These are phyloP conservation scores for Megalopta genalis DNA, from an alignment of 1,140 invertebrate species.

Conservation along the genomic window DNA sequence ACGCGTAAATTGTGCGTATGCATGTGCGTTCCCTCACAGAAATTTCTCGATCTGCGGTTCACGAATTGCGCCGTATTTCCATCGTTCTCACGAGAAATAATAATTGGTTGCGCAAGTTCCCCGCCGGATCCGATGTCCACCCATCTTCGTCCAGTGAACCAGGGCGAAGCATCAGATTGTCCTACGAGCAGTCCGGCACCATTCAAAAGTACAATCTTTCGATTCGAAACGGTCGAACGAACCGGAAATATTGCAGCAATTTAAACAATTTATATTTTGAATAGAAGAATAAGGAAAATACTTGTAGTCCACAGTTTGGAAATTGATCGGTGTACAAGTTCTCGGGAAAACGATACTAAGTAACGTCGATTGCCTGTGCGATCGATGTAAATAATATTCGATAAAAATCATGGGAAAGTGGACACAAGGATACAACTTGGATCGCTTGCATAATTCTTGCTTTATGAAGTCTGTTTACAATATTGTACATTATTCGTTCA, in stretches of 20 bases:
- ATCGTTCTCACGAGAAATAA: constrained; percentile 16
- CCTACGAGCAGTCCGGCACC: too few species aligned
- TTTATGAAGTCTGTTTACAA: constrained; percentile 45
- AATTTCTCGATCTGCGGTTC: constrained; percentile 22
- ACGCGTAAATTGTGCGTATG: constrained; percentile 28
- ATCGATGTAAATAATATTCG: not conserved
- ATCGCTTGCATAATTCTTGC: constrained; percentile 28
- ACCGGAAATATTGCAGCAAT: too few species aligned
- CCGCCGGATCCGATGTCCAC: not conserved
- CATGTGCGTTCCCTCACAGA: constrained; percentile 4
- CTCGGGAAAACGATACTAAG: too few species aligned
- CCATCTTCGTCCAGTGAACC: not conserved
- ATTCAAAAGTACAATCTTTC: too few species aligned
- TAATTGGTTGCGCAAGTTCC: constrained; percentile 16
- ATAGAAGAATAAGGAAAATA: too few species aligned
- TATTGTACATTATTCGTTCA: constrained; percentile 40
- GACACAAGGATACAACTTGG: not conserved
- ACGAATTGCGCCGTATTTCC: constrained; percentile 23
- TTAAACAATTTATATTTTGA: too few species aligned
- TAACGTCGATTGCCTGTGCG: too few species aligned
- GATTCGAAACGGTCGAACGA: too few species aligned
- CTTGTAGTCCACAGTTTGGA: too few species aligned
- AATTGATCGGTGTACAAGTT: too few species aligned
- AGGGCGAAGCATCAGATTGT: too few species aligned
- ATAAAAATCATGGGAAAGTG: not conserved